Percentiles rank a stretch among this genome's conserved stretches.
These are phyloP conservation scores for Poeciliopsis infans DNA, from an alignment of 2,797 vertebrate genomes.

Conservation along the genomic window DNA sequence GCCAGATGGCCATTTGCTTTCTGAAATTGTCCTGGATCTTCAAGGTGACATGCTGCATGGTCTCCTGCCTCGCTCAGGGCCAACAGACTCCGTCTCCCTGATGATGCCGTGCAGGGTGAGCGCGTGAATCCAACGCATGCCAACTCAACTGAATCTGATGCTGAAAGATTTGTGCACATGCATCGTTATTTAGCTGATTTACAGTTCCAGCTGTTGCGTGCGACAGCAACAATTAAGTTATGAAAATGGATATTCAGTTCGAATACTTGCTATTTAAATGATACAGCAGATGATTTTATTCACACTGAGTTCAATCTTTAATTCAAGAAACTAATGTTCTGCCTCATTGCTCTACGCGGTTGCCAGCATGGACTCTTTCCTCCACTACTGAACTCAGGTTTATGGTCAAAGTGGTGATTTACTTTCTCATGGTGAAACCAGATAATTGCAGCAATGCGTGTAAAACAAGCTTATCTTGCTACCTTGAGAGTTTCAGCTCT, in stretches of 20 bases:
- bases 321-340: not conserved
- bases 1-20: conserved; percentile 42
- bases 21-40: conserved; percentile 28
- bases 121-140: not conserved
- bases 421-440: not conserved
- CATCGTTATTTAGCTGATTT: not conserved
- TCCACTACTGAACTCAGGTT: not conserved
- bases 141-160: not conserved
- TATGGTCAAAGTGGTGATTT: not conserved
- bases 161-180: not conserved
- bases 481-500: not conserved
- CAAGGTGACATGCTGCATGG: conserved; percentile 27
- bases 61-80: not conserved
- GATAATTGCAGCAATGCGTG: not conserved
- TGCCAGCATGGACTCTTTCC: not conserved
- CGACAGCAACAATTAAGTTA: not conserved
- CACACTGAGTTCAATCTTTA: not conserved
- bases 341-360: not conserved
- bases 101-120: not conserved
- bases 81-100: not conserved
- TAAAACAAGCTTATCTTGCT: not conserved
- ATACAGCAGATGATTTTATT: not conserved
- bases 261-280: not conserved
- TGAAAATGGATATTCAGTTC: not conserved
- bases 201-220: conserved; percentile 1